Evolutionary conservation across 92 coral and sea anemone species (phyloP).

Genomic region (Umimayanthus kanabou): DNA sequence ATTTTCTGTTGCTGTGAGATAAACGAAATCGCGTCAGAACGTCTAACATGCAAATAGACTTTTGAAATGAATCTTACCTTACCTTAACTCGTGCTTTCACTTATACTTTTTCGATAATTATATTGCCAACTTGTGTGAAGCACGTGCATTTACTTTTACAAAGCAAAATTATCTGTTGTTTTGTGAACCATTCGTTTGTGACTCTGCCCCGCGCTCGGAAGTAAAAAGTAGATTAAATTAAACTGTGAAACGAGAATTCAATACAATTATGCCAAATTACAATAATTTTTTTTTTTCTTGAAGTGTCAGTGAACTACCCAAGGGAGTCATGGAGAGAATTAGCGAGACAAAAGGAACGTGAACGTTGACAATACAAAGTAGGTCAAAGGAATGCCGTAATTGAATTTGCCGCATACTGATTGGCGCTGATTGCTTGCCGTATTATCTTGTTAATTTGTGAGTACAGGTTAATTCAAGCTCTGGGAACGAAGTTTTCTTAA

Average conservation of each 20-base stretch:
- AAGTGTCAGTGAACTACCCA: conserved; percentile 18
- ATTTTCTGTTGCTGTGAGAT: not conserved
- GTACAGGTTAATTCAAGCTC: no score
- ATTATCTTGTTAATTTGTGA: not conserved
- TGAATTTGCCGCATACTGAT: not conserved
- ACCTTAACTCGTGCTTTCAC: not conserved
- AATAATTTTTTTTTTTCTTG: not conserved
- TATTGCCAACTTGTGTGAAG: not conserved
- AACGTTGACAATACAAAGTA: not conserved
- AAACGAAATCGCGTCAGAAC: not conserved
- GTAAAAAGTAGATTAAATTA: not conserved
- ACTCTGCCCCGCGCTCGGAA: conserved; percentile 7
- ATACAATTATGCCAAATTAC: not conserved
- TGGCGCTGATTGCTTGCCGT: not conserved
- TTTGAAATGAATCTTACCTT: not conserved
- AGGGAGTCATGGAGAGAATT: conserved; percentile 9
- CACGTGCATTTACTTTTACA: not conserved
- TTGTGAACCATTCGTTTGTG: not conserved
- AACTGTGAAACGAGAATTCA: not conserved
- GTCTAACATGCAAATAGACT: no score
- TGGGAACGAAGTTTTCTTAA: not conserved
- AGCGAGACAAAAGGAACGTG: not conserved
- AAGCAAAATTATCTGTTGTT: not conserved
- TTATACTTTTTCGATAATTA: no score
- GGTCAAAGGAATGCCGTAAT: not conserved